Evolutionary conservation across 2,113 vertebrate genomes (phyloP), one percentile per base, ranked within the genome.

Genomic region (Pelvicachromis taeniatus): DNA sequence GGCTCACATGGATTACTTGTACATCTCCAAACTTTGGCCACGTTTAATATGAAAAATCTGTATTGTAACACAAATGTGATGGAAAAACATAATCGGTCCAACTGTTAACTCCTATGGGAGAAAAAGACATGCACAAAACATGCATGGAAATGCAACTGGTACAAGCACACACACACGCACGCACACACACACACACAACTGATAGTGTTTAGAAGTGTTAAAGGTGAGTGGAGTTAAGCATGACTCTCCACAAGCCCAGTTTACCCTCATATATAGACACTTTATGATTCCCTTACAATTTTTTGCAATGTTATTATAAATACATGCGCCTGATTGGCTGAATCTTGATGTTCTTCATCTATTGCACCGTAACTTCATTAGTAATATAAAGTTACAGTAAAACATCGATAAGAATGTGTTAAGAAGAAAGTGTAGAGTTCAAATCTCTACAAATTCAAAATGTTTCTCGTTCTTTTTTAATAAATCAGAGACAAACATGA

Each of bases 241-340:
- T 85, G 85, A 89, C 29, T 86, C 75, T 85, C 85, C 82, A 78
- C 81, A 58, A 86, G 53, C 70, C 87, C 53, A 80, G 40, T 81
- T 70, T 78, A 29, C 82, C 13, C 42, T 50, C 81, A 81, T 59
- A 50, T 33, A 21, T 59, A 40, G n/a, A 42, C 31, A 75, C 63
- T 48, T 17, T 79, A 45, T 61, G 3, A 40, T 65, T 40, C 13
- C 0, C 40, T 40, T 55, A 78, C n/a, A 59, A 53, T 10, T 77
- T 3, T 40, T 7, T 9, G 9, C 1, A 16, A n/a, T 11, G 9
- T 5, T 78, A 31, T 80, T 21, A 12, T 11, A 33, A 55, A 81
- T 9, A 5, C 19, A 0, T 29, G 11, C 2, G 0, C 48, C 54
- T 81, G 40, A 9, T 23, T 87, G 82, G 9, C 54, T 88, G 23